Evolutionary conservation across 2,888 invertebrate species (phyloP).

Genomic region (Metopia argyrocephala): DNA sequence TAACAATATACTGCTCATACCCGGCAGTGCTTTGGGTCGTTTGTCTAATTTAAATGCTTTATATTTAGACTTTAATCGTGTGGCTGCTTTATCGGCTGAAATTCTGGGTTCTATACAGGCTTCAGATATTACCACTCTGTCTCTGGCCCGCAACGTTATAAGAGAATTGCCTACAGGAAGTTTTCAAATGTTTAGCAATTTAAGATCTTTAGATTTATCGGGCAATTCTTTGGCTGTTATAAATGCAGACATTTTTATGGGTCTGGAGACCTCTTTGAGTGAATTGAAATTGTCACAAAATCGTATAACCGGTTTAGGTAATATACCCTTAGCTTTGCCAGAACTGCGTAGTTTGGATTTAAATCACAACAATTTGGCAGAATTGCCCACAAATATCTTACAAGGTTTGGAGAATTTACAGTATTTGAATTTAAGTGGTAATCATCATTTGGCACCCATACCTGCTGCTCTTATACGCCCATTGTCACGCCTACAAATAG

Average conservation of each 20-base stretch:
- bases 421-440: constrained; percentile 87
- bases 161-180: constrained; percentile 90
- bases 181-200: constrained; percentile 87
- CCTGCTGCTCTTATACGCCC: constrained; percentile 85
- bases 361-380: constrained; percentile 88
- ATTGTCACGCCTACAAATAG: constrained; percentile 82
- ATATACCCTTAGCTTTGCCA: constrained; percentile 82
- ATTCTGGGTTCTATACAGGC: constrained; percentile 85
- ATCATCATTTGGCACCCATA: constrained; percentile 83
- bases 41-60: constrained; percentile 86
- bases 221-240: constrained; percentile 88
- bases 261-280: constrained; percentile 86
- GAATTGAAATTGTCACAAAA: constrained; percentile 87
- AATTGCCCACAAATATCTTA: constrained; percentile 85
- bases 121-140: constrained; percentile 85
- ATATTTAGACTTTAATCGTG: constrained; percentile 90
- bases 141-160: constrained; percentile 90
- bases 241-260: constrained; percentile 86
- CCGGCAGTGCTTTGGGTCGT: constrained; percentile 89
- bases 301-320: constrained; percentile 84
- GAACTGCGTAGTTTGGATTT: constrained; percentile 86
- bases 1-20: constrained; percentile 92
- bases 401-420: constrained; percentile 83
- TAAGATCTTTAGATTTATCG: constrained; percentile 86
- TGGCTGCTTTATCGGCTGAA: constrained; percentile 90